phyloP scores from a whole-genome alignment of 2,797 vertebrate genomes.

The Sebastes umbrosus region DNA sequence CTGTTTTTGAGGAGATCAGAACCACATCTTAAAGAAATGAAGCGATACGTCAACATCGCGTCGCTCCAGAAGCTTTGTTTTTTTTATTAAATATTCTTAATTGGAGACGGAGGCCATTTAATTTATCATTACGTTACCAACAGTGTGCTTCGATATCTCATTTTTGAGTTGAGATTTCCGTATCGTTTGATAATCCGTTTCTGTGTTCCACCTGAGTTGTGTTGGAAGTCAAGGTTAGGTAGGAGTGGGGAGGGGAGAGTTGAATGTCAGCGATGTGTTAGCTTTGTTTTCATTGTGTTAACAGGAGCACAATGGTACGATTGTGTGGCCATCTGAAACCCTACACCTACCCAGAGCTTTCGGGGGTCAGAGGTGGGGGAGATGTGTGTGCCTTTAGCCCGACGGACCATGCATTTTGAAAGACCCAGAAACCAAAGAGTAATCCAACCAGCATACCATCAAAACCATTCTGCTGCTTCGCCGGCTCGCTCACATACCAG shows the following conservation, averaged over 20 bases:
- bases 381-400: constrained; percentile 63
- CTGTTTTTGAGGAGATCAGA: constrained; percentile 49
- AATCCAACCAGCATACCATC: constrained; percentile 55
- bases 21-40: constrained; percentile 52
- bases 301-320: constrained; percentile 74
- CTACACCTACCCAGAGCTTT: constrained; percentile 72
- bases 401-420: constrained; percentile 52
- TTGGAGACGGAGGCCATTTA: not conserved
- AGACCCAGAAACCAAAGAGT: constrained; percentile 59
- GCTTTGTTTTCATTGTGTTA: constrained; percentile 81
- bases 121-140: not conserved
- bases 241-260: constrained; percentile 12
- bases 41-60: not conserved
- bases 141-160: not conserved
- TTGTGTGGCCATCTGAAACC: constrained; percentile 77
- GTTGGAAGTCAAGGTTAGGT: constrained; percentile 66
- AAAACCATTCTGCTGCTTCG: constrained; percentile 38
- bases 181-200: constrained; percentile 1
- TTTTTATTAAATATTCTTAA: constrained; percentile 2
- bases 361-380: constrained; percentile 70
- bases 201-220: constrained; percentile 43
- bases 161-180: not conserved
- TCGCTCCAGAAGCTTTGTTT: not conserved
- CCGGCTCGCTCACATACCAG: constrained; percentile 25
- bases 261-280: constrained; percentile 70